A percentile compares a stretch with the other conserved stretches of the same genome.
Conservation (phyloP, 2,888 invertebrate genomes). For the Apodemia zela region DNA sequence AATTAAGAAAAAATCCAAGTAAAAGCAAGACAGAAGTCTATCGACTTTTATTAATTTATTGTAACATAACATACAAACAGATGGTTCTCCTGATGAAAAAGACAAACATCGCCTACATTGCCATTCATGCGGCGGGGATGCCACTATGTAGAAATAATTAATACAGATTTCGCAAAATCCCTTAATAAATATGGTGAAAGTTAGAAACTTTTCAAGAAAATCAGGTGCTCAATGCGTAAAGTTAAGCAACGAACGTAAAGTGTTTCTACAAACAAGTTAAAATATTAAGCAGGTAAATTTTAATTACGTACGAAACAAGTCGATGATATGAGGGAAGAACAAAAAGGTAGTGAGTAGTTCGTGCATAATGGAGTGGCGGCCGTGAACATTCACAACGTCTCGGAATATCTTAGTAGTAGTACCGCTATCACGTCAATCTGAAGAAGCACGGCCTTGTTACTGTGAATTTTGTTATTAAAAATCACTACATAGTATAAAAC, state of each 20-base stretch:
- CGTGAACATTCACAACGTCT: slow-evolving; percentile 53
- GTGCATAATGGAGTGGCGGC: slow-evolving; percentile 62
- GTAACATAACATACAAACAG: too few relatives aligned
- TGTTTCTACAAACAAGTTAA: background rate
- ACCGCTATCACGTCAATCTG: slow-evolving; percentile 51
- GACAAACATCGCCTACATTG: too few relatives aligned
- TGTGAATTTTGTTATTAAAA: slow-evolving; percentile 37
- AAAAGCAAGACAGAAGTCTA: too few relatives aligned
- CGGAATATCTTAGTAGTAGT: slow-evolving; percentile 65
- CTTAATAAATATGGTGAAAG: background rate
- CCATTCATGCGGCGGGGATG: too few relatives aligned
- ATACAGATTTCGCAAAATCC: background rate
- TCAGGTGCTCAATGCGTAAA: slow-evolving; percentile 19
- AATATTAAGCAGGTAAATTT: slow-evolving; percentile 18
- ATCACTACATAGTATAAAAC: too few relatives aligned
- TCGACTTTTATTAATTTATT: too few relatives aligned
- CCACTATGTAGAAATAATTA: background rate
- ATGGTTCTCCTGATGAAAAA: too few relatives aligned
- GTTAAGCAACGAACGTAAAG: slow-evolving; percentile 10
- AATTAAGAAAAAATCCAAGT: too few relatives aligned
- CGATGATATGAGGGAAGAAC: slow-evolving; percentile 43
- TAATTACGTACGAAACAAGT: slow-evolving; percentile 31
- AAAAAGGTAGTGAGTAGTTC: slow-evolving; percentile 45
- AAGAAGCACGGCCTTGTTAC: slow-evolving; percentile 34
- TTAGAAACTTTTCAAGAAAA: background rate